Conservation (phyloP, 1,140 invertebrate genomes). For the Heliconius nattereri region DNA sequence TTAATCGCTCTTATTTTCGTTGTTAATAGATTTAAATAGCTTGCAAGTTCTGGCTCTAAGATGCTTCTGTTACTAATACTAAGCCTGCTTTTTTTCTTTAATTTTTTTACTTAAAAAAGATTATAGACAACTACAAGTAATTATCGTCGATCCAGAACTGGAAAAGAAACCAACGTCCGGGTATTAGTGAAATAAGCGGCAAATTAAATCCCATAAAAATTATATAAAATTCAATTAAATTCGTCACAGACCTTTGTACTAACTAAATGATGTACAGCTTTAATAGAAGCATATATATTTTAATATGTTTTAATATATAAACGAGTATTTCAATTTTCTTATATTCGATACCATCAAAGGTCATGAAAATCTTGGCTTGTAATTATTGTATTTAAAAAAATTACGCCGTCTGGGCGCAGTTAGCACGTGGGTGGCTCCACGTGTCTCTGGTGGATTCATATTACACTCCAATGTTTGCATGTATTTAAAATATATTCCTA, state of each 20-base stretch:
- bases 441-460: background rate
- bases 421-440: background rate
- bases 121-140: background rate
- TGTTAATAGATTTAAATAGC: constrained; percentile 12
- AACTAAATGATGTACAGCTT: background rate
- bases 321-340: background rate
- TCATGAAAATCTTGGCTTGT: background rate
- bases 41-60: background rate
- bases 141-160: background rate
- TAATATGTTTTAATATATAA: background rate
- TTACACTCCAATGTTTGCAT: background rate
- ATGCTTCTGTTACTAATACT: background rate
- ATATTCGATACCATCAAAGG: background rate
- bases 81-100: background rate
- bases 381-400: background rate
- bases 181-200: background rate
- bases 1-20: constrained; percentile 23
- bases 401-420: background rate
- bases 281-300: background rate
- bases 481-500: background rate
- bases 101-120: background rate
- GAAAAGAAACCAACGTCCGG: background rate
- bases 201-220: constrained; percentile 8
- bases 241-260: background rate
- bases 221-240: background rate